Evolutionary conservation across 2,888 invertebrate genomes (phyloP).

Genomic region (Brachypalpus laphriformis): DNA sequence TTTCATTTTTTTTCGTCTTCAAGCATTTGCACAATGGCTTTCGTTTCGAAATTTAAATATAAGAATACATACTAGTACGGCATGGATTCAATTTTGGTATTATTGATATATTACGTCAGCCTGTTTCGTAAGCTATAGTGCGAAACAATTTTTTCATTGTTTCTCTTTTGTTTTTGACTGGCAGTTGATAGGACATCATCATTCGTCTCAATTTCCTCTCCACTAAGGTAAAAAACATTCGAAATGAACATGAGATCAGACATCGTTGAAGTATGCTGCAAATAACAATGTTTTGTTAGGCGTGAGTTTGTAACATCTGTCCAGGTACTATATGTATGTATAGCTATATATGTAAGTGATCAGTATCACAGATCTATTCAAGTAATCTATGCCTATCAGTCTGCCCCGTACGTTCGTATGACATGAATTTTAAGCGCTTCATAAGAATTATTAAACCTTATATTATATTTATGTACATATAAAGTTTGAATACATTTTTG

Average conservation of each 20-base stretch:
- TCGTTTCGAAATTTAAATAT: conserved; percentile 13
- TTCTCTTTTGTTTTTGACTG: conserved; percentile 15
- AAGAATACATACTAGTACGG: conserved; percentile 30
- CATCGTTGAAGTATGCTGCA: conserved; percentile 41
- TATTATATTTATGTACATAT: too few species aligned
- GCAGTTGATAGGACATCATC: conserved; percentile 18
- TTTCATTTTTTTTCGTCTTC: neutral
- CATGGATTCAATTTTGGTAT: neutral
- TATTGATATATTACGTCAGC: conserved; percentile 30
- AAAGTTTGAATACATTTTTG: too few species aligned
- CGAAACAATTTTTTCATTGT: conserved; percentile 32
- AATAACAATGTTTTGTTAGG: conserved; percentile 53
- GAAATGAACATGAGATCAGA: conserved; percentile 16
- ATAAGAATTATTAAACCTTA: too few species aligned
- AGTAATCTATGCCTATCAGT: too few species aligned
- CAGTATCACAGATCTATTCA: too few species aligned
- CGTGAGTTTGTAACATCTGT: neutral
- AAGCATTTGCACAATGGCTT: conserved; percentile 1
- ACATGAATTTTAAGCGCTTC: too few species aligned
- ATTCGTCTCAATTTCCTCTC: conserved; percentile 7
- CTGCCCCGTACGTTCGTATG: too few species aligned
- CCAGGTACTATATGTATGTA: neutral
- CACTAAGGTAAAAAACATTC: conserved; percentile 6
- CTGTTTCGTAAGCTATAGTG: conserved; percentile 58
- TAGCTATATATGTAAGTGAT: too few species aligned